Evolutionary conservation across 2,888 invertebrate species (phyloP).

Genomic region (Thysanoteuthis rhombus): DNA sequence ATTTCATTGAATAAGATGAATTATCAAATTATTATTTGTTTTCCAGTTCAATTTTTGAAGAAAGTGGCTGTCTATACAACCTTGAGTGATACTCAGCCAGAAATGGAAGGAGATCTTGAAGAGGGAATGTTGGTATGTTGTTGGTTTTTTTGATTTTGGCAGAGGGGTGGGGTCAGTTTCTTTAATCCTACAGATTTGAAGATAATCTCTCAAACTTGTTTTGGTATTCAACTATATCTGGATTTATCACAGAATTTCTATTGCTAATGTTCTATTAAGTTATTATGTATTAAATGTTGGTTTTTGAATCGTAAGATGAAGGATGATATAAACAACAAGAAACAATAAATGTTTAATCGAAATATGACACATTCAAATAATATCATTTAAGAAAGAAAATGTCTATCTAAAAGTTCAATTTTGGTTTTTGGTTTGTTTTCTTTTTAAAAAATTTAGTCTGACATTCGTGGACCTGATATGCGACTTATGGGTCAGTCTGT

Average conservation of each 20-base stretch:
- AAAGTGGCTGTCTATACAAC: neutral
- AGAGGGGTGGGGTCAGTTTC: no score
- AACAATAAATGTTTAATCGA: no score
- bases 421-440: no score
- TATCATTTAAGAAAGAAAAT: no score
- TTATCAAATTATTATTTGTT: neutral
- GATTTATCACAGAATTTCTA: no score
- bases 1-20: neutral
- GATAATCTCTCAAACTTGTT: neutral
- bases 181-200: neutral
- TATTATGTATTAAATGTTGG: no score
- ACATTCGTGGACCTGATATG: conserved; percentile 23
- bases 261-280: no score
- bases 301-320: no score
- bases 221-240: no score
- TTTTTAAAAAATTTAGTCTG: neutral
- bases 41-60: conserved; percentile 27
- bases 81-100: neutral
- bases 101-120: conserved; percentile 21
- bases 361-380: no score
- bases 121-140: conserved; percentile 27
- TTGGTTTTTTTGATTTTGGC: neutral
- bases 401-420: no score
- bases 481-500: conserved; percentile 1
- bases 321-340: no score